Evolutionary conservation across 35 echinoderm and acorn worm genomes (phyloP).

Genomic region (Eucidaris tribuloides): DNA sequence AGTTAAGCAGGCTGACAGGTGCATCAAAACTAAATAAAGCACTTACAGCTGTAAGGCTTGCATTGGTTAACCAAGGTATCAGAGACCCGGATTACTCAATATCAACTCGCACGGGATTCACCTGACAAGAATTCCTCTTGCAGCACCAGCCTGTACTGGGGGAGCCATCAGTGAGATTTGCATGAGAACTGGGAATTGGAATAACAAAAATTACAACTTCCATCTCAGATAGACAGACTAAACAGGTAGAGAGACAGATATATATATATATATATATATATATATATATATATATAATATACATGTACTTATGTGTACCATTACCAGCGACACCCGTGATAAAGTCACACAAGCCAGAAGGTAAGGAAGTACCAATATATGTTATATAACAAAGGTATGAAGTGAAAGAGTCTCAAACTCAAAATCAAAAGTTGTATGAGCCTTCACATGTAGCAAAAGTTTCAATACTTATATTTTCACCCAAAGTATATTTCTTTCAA

Average conservation of each 20-base stretch:
- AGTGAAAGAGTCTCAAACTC: no score
- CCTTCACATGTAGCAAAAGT: no score
- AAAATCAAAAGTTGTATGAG: no score
- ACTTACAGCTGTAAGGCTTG: slow-evolving; percentile 13
- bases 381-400: no score
- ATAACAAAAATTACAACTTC: no score
- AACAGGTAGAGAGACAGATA: background rate
- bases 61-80: slow-evolving; percentile 26
- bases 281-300: background rate
- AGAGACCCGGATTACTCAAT: background rate
- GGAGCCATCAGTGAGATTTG: background rate
- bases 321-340: no score
- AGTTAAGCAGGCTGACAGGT: background rate
- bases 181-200: no score
- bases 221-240: no score
- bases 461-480: no score
- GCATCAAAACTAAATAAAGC: background rate
- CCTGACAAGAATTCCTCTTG: background rate
- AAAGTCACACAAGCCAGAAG: no score
- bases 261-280: background rate
- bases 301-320: background rate
- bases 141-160: background rate
- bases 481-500: no score
- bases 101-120: background rate
- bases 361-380: no score